These are phyloP conservation scores for Dendroctonus valens DNA, from an alignment of 1,140 invertebrate species.

Conservation along the genomic window DNA sequence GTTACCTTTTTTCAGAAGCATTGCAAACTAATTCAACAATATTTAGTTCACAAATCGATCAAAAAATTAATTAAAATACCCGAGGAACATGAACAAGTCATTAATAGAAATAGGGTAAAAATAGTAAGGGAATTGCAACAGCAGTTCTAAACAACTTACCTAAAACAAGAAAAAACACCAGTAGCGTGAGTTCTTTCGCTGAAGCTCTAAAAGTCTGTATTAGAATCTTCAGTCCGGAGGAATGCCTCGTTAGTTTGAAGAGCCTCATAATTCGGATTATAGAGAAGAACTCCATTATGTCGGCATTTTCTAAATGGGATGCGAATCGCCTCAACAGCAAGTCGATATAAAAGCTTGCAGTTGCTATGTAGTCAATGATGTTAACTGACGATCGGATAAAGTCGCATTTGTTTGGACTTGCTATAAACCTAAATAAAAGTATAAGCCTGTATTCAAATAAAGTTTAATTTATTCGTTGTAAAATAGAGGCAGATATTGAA, in stretches of 20 bases:
- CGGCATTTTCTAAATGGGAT: slow-evolving; percentile 90
- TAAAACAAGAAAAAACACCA: slow-evolving; percentile 95
- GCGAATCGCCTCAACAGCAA: slow-evolving; percentile 80
- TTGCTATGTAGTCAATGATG: slow-evolving; percentile 98
- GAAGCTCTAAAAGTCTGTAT: slow-evolving; percentile 97
- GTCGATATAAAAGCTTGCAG: slow-evolving; percentile 97
- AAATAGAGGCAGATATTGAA: too few species aligned
- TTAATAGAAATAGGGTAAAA: too few species aligned
- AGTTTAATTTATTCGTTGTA: too few species aligned
- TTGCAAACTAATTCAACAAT: too few species aligned
- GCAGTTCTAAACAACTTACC: slow-evolving; percentile 1
- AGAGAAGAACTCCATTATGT: slow-evolving; percentile 98
- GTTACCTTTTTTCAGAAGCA: too few species aligned
- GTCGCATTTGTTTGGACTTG: slow-evolving; percentile 86
- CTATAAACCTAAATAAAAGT: slow-evolving; percentile 72
- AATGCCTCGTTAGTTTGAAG: slow-evolving; percentile 96
- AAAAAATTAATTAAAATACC: too few species aligned
- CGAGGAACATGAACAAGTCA: too few species aligned
- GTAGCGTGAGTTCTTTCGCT: slow-evolving; percentile 92
- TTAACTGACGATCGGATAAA: slow-evolving; percentile 94
- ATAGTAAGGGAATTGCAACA: too few species aligned
- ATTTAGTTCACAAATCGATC: too few species aligned
- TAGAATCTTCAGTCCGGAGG: slow-evolving; percentile 95
- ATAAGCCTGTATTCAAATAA: neutral
- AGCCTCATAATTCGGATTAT: slow-evolving; percentile 98